Evolutionary conservation across 2,797 vertebrate genomes (phyloP).

Genomic region (Paedocypris micromegethes): DNA sequence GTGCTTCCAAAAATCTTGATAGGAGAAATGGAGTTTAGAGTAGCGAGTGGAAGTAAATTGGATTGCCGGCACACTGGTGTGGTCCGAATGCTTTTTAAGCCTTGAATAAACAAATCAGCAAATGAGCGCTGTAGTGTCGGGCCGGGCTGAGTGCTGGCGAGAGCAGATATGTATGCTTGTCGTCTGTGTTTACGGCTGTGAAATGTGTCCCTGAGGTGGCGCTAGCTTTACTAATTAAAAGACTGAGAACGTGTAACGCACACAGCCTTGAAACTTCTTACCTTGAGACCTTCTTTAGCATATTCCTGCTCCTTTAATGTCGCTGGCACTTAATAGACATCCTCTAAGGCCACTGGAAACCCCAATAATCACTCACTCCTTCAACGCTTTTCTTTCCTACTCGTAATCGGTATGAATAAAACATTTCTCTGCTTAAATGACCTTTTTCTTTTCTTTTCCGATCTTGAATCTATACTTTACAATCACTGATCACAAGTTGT

Average conservation of each 20-base stretch:
- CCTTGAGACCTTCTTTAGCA: not conserved
- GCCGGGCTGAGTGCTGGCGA: not conserved
- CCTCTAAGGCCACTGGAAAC: not conserved
- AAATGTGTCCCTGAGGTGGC: not conserved
- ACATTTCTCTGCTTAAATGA: not conserved
- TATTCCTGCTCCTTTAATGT: not conserved
- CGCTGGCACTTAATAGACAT: not conserved
- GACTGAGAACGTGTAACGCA: not conserved
- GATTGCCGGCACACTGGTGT: conserved; percentile 29
- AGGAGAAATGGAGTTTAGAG: conserved; percentile 10
- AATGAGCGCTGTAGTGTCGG: not conserved
- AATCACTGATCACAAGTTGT: no score
- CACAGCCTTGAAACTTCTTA: not conserved
- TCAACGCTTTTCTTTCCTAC: not conserved
- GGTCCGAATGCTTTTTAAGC: conserved; percentile 26
- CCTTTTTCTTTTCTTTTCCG: no score
- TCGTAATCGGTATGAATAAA: not conserved
- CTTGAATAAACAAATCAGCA: conserved; percentile 26
- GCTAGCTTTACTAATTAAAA: not conserved
- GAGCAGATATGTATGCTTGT: conserved; percentile 1
- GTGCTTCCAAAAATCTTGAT: conserved; percentile 15
- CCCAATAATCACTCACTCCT: not conserved
- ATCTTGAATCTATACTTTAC: no score
- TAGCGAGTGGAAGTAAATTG: conserved; percentile 7
- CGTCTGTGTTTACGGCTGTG: conserved; percentile 9